Percentiles rank a stretch among this genome's conserved stretches.
Evolutionary conservation across 1,140 invertebrate species (phyloP).

Genomic region (Drosophila pruinosa): DNA sequence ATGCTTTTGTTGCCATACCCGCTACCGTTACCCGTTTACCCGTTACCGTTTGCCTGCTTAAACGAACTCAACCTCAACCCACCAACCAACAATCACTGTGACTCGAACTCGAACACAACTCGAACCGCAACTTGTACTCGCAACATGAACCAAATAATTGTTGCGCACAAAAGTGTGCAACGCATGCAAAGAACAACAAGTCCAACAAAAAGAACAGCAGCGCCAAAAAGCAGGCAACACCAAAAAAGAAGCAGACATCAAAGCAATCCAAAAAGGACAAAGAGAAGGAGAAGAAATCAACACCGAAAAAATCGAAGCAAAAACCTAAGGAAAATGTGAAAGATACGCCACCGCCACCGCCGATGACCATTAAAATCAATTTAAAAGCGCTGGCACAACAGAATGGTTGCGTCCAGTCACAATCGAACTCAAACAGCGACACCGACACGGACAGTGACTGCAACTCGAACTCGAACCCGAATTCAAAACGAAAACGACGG

Average conservation of each 20-base stretch:
- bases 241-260: slow-evolving; percentile 27
- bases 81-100: background rate
- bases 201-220: slow-evolving; percentile 52
- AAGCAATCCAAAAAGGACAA: slow-evolving; percentile 27
- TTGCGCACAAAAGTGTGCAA: slow-evolving; percentile 68
- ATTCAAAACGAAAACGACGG: slow-evolving; percentile 13
- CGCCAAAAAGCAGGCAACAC: slow-evolving; percentile 60
- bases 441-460: slow-evolving; percentile 20
- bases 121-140: slow-evolving; percentile 22
- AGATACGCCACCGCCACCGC: background rate
- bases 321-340: background rate
- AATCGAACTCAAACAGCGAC: slow-evolving; percentile 1
- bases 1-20: slow-evolving; percentile 68
- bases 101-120: slow-evolving; percentile 27
- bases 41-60: slow-evolving; percentile 37
- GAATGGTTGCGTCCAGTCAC: slow-evolving; percentile 11
- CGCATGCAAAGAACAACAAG: slow-evolving; percentile 49
- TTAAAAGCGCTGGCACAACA: slow-evolving; percentile 48
- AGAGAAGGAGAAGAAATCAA: slow-evolving; percentile 9
- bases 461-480: slow-evolving; percentile 46
- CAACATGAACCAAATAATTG: background rate
- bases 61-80: slow-evolving; percentile 33
- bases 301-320: slow-evolving; percentile 34
- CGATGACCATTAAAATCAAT: slow-evolving; percentile 68
- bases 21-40: slow-evolving; percentile 59